Conservation (phyloP, 2,113 vertebrate species). For the Aspiorhynchus laticeps region DNA sequence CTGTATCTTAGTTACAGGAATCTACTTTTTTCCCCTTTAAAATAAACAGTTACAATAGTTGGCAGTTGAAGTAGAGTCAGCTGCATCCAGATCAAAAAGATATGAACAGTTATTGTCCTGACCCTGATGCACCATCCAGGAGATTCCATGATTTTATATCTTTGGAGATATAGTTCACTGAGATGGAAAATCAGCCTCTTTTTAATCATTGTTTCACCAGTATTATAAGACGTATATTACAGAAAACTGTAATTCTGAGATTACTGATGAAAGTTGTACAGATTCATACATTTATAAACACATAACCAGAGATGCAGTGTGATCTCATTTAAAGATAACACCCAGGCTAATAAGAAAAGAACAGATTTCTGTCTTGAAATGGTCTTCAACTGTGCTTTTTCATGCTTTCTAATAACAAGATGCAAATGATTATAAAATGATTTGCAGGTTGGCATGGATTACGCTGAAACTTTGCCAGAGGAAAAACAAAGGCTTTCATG, state of each 20-base stretch:
- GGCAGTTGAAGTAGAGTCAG: not conserved
- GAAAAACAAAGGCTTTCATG: not conserved
- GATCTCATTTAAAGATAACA: not conserved
- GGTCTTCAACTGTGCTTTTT: not conserved
- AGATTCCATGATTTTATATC: not conserved
- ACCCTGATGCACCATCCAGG: not conserved
- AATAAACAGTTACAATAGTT: not conserved
- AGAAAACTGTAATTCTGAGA: not conserved
- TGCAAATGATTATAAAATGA: not conserved
- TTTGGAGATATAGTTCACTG: not conserved
- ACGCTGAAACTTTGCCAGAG: not conserved
- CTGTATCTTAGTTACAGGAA: not conserved
- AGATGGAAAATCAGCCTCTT: not conserved
- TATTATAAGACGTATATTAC: not conserved
- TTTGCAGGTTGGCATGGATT: conserved; percentile 7
- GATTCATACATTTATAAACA: not conserved
- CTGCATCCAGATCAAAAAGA: not conserved
- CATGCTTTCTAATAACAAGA: not conserved
- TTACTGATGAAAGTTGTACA: not conserved
- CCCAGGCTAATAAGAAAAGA: not conserved
- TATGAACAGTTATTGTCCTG: not conserved
- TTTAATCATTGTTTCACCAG: not conserved
- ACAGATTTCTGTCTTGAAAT: not conserved
- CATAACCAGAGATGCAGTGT: not conserved
- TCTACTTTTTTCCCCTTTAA: not conserved